These are phyloP conservation scores for Bombyx huttoni DNA, from an alignment of 2,888 invertebrate species.

Conservation along the genomic window DNA sequence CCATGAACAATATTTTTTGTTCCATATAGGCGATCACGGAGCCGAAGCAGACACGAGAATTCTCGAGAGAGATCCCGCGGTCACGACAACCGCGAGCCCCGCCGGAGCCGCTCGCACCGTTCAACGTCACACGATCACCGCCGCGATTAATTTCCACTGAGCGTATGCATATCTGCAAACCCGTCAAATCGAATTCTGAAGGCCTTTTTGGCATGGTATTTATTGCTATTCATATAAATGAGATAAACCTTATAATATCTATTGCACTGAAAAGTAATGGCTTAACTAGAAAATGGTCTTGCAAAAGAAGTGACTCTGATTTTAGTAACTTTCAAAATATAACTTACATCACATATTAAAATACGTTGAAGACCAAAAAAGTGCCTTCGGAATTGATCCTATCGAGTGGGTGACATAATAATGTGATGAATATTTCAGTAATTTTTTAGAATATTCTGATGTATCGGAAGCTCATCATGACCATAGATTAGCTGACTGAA, in stretches of 20 bases:
- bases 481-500: too few relatives aligned
- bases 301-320: too few relatives aligned
- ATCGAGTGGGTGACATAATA: not conserved
- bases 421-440: not conserved
- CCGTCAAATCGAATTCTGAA: not conserved
- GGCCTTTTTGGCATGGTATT: not conserved
- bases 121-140: conserved; percentile 50
- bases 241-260: too few relatives aligned
- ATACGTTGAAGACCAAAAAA: not conserved
- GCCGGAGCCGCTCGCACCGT: conserved; percentile 51
- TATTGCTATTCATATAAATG: too few relatives aligned
- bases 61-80: conserved; percentile 46
- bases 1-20: too few relatives aligned
- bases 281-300: too few relatives aligned
- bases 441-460: not conserved
- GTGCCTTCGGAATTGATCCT: not conserved
- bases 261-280: too few relatives aligned
- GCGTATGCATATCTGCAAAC: not conserved
- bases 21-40: conserved; percentile 49
- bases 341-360: not conserved
- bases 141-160: conserved; percentile 31
- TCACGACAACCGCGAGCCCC: conserved; percentile 30
- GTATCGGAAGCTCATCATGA: too few relatives aligned
- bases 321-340: not conserved
- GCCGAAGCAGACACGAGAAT: conserved; percentile 35